Conservation (phyloP, 2,113 vertebrate genomes). For the Lasiurus borealis region DNA sequence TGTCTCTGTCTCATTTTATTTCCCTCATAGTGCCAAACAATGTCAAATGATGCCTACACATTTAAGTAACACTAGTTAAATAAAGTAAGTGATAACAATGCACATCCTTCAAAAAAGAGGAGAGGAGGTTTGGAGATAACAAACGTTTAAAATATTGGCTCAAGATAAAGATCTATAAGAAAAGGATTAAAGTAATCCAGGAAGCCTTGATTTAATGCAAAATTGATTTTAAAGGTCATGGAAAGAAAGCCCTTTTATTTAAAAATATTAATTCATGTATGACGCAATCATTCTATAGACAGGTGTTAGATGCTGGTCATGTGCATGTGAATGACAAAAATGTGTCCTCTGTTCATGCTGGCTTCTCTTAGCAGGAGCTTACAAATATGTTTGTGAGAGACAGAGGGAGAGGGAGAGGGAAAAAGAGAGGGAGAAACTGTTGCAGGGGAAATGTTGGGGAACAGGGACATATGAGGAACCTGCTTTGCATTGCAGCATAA, state of each 20-base stretch:
- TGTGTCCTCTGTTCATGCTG: not conserved
- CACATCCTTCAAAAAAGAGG: not conserved
- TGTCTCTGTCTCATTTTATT: not conserved
- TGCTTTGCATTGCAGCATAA: not conserved
- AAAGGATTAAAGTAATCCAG: not conserved
- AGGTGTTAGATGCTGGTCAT: not conserved
- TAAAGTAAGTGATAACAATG: not conserved
- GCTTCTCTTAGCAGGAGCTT: not conserved
- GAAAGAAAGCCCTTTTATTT: not conserved
- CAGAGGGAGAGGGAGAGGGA: no score
- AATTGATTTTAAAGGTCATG: constrained; percentile 21
- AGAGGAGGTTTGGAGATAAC: not conserved
- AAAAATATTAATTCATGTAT: not conserved
- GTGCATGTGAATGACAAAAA: not conserved
- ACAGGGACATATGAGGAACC: not conserved
- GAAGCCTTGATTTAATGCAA: constrained; percentile 38
- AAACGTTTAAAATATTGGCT: not conserved
- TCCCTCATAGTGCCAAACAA: not conserved
- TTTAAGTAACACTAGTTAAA: not conserved
- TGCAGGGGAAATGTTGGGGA: no score
- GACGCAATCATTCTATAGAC: not conserved
- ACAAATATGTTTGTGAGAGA: not conserved
- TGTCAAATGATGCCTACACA: not conserved
- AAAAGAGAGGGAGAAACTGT: no score
- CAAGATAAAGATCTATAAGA: not conserved